Base-by-base conservation (phyloP, 2,797 vertebrate species). In the Pelochelys cantorii region DNA sequence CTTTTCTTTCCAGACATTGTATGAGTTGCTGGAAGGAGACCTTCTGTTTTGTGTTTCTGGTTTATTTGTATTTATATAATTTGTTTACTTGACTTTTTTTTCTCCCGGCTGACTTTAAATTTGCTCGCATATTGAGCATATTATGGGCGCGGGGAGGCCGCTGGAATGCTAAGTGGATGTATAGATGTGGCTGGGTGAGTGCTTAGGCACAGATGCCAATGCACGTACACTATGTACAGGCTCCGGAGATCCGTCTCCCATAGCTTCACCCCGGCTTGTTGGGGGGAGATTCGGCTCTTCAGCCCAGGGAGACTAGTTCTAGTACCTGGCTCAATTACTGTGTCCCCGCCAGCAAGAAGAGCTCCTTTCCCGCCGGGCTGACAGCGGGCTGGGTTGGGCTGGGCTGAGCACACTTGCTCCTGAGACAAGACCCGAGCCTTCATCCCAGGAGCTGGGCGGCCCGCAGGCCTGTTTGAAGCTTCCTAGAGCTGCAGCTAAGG, bases 61-160 rank as follows among this genome's bases (percentile, higher is more conserved):
- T 13, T 31, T 29, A 31, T 62, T 54, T 15, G 14, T 62, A 31
- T 62, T 54, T 15, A 31, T 62, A 31, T 62, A 62, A 62, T 62
- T 56, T 95, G 91, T 93, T 95, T 93, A 94, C 94, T 87, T 92
- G 94, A 95, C 93, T 93, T 93, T 71, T 89, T 86, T 71, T 89
- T 86, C 81, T 92, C 95, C 81, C 93, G 93, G 84, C 84, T 91
- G 91, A 86, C 92, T 95, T 95, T 83, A 92, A 84, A 96, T 96
- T 93, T 93, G 93, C 81, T 78, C 86, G 93, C 95, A 94, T 79
- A 95, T 94, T 94, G 96, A 95, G 96, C 87, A 1, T 91, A 95
- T 95, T 87, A 96, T 37, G 79, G 87, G 74, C 80, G 89, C 65
- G 82, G 34, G 83, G 62, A 59, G 65, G 65, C n/a, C 20, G 18